phyloP scores from a whole-genome alignment of 2,797 vertebrate species.

The Sitta carolinensis region DNA sequence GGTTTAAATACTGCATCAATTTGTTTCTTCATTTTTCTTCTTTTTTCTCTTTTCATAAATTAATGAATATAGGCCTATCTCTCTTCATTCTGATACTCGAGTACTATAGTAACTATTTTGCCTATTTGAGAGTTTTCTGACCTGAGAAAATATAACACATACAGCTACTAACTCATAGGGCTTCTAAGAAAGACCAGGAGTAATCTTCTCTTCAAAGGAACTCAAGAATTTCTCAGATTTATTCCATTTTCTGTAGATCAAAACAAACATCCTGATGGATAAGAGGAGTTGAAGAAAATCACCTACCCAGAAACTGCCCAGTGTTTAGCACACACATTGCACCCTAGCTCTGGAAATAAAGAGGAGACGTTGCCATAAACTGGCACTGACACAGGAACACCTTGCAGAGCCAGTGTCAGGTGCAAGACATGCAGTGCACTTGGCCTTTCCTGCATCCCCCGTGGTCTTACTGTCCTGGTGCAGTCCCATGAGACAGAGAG shows the following conservation, averaged over 20 bases:
- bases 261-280: neutral
- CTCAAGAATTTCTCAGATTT: slow-evolving; percentile 4
- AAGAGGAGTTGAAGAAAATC: neutral
- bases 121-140: neutral
- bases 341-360: neutral
- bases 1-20: slow-evolving; percentile 69
- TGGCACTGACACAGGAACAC: accelerated
- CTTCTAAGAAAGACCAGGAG: slow-evolving; percentile 12
- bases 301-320: neutral
- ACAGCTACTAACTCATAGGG: neutral
- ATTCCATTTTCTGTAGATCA: slow-evolving; percentile 10
- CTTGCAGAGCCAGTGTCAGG: neutral
- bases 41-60: neutral
- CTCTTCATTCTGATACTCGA: slow-evolving; percentile 1
- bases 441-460: neutral
- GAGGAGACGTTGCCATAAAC: neutral
- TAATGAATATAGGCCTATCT: slow-evolving; percentile 20
- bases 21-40: neutral
- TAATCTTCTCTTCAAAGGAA: neutral
- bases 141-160: neutral
- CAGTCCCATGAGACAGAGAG: neutral
- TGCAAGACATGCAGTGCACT: neutral
- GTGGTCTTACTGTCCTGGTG: neutral
- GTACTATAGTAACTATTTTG: neutral
- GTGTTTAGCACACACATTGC: neutral